Conservation (phyloP, 2,797 vertebrate genomes). For the Rhabdophis nuchalis region DNA sequence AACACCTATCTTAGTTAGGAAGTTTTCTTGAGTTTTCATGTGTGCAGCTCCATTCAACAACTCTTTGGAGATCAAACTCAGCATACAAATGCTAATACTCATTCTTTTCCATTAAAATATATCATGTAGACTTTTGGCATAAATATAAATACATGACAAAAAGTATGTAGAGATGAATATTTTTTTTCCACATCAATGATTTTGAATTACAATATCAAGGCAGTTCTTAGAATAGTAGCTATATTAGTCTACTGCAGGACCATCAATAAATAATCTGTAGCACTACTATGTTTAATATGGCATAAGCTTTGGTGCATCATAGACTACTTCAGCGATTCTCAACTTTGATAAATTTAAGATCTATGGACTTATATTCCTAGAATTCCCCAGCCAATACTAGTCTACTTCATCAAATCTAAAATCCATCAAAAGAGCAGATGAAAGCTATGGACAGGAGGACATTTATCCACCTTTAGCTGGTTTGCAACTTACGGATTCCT, state of each 20-base stretch:
- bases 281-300: background rate
- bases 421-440: background rate
- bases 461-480: background rate
- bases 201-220: background rate
- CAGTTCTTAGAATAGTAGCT: background rate
- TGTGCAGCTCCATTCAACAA: background rate
- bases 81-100: background rate
- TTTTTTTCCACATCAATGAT: background rate
- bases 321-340: background rate
- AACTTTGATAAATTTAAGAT: background rate
- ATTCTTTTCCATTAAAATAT: background rate
- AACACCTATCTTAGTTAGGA: constrained; percentile 1
- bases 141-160: background rate
- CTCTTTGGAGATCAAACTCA: background rate
- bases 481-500: background rate
- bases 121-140: background rate
- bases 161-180: background rate
- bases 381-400: background rate
- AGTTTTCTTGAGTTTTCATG: background rate
- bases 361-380: background rate
- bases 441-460: background rate
- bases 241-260: background rate
- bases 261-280: background rate
- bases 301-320: background rate
- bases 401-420: background rate